A percentile compares a stretch with the other conserved stretches of the same genome.
phyloP scores from a whole-genome alignment of 2,797 vertebrate species.

The Crypturellus tataupa region DNA sequence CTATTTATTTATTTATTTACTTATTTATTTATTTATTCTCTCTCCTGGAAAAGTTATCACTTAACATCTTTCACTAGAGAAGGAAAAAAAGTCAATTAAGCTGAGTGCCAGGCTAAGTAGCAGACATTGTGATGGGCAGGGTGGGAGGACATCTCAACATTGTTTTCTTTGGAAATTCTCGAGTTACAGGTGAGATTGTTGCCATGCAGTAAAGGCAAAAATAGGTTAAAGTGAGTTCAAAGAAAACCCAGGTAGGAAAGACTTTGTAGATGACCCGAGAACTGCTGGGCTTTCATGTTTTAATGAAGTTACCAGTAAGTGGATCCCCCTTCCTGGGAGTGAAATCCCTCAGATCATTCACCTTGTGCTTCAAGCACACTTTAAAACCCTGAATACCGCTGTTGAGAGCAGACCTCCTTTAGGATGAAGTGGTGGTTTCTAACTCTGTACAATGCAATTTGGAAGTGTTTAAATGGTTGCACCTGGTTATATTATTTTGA shows the following conservation, averaged over 20 bases:
- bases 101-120: background rate
- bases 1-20: background rate
- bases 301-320: background rate
- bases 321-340: background rate
- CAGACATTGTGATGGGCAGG: background rate
- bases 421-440: background rate
- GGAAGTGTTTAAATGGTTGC: background rate
- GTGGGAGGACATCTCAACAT: background rate
- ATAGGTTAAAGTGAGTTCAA: background rate
- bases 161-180: background rate
- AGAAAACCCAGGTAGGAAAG: background rate
- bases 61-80: background rate
- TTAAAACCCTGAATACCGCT: background rate
- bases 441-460: background rate
- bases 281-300: background rate
- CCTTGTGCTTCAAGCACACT: background rate
- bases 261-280: background rate
- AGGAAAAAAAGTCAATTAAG: background rate
- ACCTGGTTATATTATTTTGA: background rate
- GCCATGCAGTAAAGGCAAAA: background rate
- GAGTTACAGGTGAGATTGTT: background rate
- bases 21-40: too few relatives aligned
- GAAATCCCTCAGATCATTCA: accelerated
- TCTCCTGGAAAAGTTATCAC: background rate
- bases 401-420: background rate